Evolutionary conservation across 1,140 invertebrate species (phyloP).

Genomic region (Drosophila miranda): DNA sequence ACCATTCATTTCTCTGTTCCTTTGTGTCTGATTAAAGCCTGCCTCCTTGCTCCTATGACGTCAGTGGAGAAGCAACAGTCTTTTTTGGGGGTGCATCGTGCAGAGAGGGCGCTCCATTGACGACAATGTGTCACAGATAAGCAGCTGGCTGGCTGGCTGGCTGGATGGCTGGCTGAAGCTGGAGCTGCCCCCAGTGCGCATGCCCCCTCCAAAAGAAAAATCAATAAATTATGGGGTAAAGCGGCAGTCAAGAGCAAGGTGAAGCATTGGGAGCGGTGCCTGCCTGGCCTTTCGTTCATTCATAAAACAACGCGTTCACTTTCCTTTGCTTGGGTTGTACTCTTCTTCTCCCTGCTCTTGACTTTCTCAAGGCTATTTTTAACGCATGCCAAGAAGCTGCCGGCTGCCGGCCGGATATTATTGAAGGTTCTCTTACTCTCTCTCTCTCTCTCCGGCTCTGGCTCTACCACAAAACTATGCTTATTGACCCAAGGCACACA

Average conservation of each 20-base stretch:
- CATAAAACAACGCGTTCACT: constrained; percentile 66
- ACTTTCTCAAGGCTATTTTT: constrained; percentile 74
- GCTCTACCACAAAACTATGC: constrained; percentile 15
- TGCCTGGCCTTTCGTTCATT: constrained; percentile 49
- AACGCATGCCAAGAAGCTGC: constrained; percentile 42
- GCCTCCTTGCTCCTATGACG: constrained; percentile 28
- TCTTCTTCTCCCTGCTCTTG: constrained; percentile 15
- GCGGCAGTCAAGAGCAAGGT: constrained; percentile 80
- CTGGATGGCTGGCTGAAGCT: background rate
- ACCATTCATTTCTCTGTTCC: background rate
- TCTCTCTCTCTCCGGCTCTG: background rate
- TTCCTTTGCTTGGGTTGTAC: constrained; percentile 21
- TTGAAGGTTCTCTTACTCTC: constrained; percentile 16
- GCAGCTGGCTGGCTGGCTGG: constrained; percentile 21
- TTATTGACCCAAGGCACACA: background rate
- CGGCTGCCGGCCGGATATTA: constrained; percentile 51
- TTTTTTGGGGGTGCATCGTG: constrained; percentile 23
- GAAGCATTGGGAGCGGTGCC: constrained; percentile 38
- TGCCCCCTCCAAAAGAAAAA: constrained; percentile 50
- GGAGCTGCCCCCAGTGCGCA: constrained; percentile 48
- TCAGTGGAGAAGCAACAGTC: constrained; percentile 53
- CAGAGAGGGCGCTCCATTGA: constrained; percentile 49
- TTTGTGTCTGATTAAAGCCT: background rate
- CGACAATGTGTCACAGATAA: constrained; percentile 64
- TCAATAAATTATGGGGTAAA: constrained; percentile 79